Conservation (phyloP, 2,888 invertebrate genomes). For the Hofmannophila pseudospretella region DNA sequence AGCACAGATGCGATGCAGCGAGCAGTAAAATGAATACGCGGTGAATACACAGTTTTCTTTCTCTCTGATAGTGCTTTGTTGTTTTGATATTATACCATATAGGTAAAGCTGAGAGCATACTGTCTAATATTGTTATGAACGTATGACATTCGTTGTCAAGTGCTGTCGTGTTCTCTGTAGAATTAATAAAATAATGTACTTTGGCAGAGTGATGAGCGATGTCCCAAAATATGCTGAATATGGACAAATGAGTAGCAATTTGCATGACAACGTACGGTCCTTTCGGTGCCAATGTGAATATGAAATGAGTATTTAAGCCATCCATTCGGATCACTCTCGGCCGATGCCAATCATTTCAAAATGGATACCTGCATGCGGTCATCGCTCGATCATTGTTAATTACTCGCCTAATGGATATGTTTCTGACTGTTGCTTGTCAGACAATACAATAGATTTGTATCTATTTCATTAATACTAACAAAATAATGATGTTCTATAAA, state of each 20-base stretch:
- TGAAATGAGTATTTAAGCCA: constrained; percentile 69
- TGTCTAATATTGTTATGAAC: too few species aligned
- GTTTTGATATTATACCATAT: too few species aligned
- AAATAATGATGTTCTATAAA: too few species aligned
- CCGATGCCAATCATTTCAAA: constrained; percentile 62
- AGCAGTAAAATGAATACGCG: too few species aligned
- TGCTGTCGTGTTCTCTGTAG: too few species aligned
- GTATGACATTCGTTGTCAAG: too few species aligned
- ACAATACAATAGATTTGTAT: too few species aligned
- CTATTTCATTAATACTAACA: too few species aligned
- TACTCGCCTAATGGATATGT: constrained; percentile 12
- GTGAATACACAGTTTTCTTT: too few species aligned
- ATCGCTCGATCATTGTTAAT: constrained; percentile 40
- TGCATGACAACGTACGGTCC: constrained; percentile 43
- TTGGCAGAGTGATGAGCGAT: not conserved
- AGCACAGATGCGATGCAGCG: not conserved
- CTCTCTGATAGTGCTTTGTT: too few species aligned
- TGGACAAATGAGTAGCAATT: constrained; percentile 67
- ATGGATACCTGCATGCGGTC: constrained; percentile 55
- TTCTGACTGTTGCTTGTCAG: not conserved
- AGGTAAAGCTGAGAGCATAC: too few species aligned
- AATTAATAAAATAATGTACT: not conserved
- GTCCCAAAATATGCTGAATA: constrained; percentile 37
- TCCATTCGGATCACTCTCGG: constrained; percentile 66
- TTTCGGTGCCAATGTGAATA: constrained; percentile 65